Base-by-base conservation (phyloP, 2,113 vertebrate genomes). In the Paracanthobrama guichenoti region DNA sequence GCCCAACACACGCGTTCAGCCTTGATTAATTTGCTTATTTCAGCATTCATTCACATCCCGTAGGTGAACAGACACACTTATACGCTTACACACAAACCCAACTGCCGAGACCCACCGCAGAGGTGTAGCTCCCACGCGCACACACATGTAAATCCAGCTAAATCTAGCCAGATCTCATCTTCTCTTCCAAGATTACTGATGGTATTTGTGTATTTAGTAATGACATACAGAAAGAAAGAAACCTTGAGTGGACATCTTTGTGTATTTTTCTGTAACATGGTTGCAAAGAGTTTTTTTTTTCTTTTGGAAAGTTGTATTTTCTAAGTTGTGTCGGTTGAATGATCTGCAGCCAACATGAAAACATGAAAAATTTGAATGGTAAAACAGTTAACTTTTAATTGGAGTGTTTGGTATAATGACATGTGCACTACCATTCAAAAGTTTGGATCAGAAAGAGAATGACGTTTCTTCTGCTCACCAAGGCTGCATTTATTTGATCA, bases 51-150 rank as follows among this genome's bases (percentile, higher is more conserved):
- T 74, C 59, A 20, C 67, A 71, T 44, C 46, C 44, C 59, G 64
- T 10, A 67, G 64, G 3, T 64, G 78, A 28, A 83, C 53, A 79
- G 31, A 84, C 55, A 44, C 85, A 86, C 57, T 59, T 42, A 24
- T 67, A 87, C 57, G 87, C 50, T 80, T 11, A 59, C 13, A 46
- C 72, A 66, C 60, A 69, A 35, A 89, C 39, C 69, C 24, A 77
- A 90, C 91, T 83, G 10, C 88, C 86, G 14, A 84, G 50, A 73
- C 12, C 69, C 42, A 73, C 39, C 12, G 2, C 39, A 26, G 69
- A 73, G 42, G 69, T 73, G 69, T 22, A 46, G 20, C 39, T n/a
- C 67, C 12, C 67, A 2, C 20, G 2, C 67, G 1, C 35, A 18
- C 64, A 42, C 67, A 44, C 42, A 24, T 42, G 5, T 24, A 72